Conservation (phyloP, 2,797 vertebrate species). For the Parambassis ranga region DNA sequence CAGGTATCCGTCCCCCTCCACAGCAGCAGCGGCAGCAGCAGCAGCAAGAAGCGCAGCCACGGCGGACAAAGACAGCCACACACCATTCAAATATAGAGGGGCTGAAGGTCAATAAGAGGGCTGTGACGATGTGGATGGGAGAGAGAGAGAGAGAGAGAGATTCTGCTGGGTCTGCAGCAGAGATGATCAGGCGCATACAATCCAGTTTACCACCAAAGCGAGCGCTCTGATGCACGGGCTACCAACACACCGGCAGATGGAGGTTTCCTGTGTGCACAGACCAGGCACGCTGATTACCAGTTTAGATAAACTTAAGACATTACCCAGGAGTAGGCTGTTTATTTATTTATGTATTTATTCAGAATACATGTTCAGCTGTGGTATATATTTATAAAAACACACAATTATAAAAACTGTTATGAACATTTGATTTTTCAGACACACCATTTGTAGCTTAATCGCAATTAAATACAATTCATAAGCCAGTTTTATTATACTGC, state of each 20-base stretch:
- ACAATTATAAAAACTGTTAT: too few species aligned
- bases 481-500: too few species aligned
- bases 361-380: too few species aligned
- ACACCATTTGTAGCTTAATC: too few species aligned
- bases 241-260: conserved; percentile 2
- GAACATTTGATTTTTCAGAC: too few species aligned
- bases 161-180: conserved; percentile 20
- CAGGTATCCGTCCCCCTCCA: conserved; percentile 26
- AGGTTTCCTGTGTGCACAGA: neutral
- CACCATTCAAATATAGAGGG: conserved; percentile 4
- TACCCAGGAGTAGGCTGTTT: too few species aligned
- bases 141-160: conserved; percentile 6
- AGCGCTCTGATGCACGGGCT: conserved; percentile 14
- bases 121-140: conserved; percentile 5
- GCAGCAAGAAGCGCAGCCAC: conserved; percentile 3
- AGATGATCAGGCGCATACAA: conserved; percentile 46
- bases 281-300: neutral
- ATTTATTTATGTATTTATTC: too few species aligned
- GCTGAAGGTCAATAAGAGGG: conserved; percentile 32
- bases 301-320: too few species aligned
- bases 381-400: too few species aligned
- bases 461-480: too few species aligned
- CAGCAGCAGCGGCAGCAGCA: conserved; percentile 7
- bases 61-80: neutral
- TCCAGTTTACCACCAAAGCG: conserved; percentile 25